Evolutionary conservation across 53 echinoderm and acorn worm genomes (phyloP).

Genomic region (Antedon mediterranea): DNA sequence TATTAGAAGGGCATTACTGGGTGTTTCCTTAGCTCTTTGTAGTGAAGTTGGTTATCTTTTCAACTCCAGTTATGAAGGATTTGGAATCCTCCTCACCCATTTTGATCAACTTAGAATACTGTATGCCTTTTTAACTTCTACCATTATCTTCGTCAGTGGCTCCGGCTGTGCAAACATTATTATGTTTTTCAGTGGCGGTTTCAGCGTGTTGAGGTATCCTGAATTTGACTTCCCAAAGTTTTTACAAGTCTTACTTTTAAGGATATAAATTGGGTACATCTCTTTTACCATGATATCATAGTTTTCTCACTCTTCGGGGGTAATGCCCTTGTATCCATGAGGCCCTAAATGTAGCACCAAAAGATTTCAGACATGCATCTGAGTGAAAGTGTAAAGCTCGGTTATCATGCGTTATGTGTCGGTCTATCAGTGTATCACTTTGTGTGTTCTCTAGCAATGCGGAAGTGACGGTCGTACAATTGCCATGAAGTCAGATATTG

Average conservation of each 20-base stretch:
- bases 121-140: conserved; percentile 17
- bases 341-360: background rate
- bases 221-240: background rate
- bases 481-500: background rate
- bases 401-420: background rate
- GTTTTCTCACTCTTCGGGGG: background rate
- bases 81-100: background rate
- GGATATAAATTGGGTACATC: background rate
- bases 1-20: background rate
- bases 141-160: background rate
- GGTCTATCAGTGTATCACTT: background rate
- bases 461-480: background rate
- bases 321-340: background rate
- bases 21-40: background rate
- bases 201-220: background rate
- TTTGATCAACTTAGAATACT: background rate
- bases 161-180: background rate
- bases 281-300: background rate
- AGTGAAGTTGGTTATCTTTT: background rate
- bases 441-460: background rate
- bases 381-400: background rate
- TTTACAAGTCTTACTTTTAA: no score
- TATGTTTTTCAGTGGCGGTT: background rate
- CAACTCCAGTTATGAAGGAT: conserved; percentile 2
- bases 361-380: background rate